Evolutionary conservation across 1,140 invertebrate genomes (phyloP).

Genomic region (Zaprionus capensis): DNA sequence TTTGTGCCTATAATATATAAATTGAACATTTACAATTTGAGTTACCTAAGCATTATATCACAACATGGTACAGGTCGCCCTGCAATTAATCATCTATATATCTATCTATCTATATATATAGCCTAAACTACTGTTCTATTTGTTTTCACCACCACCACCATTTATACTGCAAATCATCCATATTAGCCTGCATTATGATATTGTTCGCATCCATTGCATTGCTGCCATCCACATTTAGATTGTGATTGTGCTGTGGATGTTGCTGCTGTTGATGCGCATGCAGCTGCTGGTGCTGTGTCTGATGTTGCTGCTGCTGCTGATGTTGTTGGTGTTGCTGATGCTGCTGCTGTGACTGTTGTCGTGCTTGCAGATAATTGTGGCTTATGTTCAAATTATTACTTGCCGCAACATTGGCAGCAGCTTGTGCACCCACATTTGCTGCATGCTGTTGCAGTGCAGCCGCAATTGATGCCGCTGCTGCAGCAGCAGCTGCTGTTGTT

Average conservation of each 20-base stretch:
- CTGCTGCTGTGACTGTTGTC: constrained; percentile 37
- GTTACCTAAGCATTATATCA: constrained; percentile 77
- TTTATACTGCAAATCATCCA: constrained; percentile 84
- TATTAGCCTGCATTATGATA: constrained; percentile 82
- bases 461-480: constrained; percentile 76
- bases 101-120: constrained; percentile 21
- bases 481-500: constrained; percentile 71
- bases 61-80: constrained; percentile 56
- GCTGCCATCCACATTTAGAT: constrained; percentile 61
- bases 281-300: constrained; percentile 46
- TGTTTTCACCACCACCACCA: constrained; percentile 84
- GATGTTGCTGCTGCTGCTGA: constrained; percentile 48
- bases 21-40: constrained; percentile 62
- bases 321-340: constrained; percentile 44
- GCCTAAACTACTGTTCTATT: constrained; percentile 54
- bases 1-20: not conserved
- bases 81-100: constrained; percentile 25
- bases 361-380: constrained; percentile 70
- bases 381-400: constrained; percentile 82
- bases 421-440: constrained; percentile 42
- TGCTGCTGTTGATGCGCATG: constrained; percentile 51
- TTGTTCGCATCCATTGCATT: constrained; percentile 67
- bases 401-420: constrained; percentile 38
- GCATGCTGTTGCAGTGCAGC: constrained; percentile 77
- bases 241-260: constrained; percentile 67